Conservation (phyloP, 2,797 vertebrate species). For the Malurus splendens region DNA sequence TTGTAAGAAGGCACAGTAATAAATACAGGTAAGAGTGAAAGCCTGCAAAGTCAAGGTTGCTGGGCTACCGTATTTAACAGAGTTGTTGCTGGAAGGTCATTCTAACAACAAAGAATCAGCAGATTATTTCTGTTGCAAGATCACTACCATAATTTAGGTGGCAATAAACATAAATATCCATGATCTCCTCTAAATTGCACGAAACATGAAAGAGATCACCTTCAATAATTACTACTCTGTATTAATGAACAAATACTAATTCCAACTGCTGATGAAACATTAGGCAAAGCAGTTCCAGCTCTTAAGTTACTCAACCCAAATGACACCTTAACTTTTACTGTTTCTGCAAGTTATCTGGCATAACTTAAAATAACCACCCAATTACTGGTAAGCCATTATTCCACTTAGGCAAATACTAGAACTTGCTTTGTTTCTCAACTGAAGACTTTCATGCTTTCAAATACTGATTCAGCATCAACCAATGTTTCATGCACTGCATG, state of each 20-base stretch:
- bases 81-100: neutral
- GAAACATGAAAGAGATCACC: neutral
- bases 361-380: neutral
- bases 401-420: neutral
- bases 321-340: neutral
- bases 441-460: neutral
- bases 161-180: neutral
- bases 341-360: neutral
- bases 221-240: neutral
- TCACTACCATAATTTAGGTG: neutral
- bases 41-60: neutral
- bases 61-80: neutral
- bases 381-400: neutral
- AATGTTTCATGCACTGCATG: neutral
- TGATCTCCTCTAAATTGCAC: neutral
- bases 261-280: neutral
- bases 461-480: neutral
- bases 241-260: conserved; percentile 5
- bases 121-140: neutral
- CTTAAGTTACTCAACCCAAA: neutral
- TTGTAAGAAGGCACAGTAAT: neutral
- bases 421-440: neutral
- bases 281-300: neutral
- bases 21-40: neutral
- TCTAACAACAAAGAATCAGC: neutral